Percentiles rank a stretch among this genome's conserved stretches.
phyloP scores from a whole-genome alignment of 2,888 invertebrate species.

The Drosophila parthenogenetica region DNA sequence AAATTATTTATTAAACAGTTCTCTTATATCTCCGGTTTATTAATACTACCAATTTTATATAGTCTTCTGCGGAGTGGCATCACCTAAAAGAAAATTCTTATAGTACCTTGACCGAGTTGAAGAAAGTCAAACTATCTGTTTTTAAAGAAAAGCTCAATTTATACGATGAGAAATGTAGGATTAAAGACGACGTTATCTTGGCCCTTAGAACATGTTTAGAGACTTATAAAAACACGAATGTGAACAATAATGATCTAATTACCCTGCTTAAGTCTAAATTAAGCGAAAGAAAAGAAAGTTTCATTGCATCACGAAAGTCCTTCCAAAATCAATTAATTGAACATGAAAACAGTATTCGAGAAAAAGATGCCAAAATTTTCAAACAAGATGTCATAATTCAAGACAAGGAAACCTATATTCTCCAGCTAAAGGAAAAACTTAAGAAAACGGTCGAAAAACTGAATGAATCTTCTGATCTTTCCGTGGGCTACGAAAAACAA shows the following conservation, averaged over 20 bases:
- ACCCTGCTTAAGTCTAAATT: constrained; percentile 29
- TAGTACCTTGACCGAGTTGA: constrained; percentile 28
- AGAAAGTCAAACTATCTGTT: constrained; percentile 34
- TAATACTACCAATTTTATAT: background rate
- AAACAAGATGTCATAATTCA: constrained; percentile 6
- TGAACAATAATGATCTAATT: constrained; percentile 26
- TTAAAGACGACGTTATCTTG: constrained; percentile 39
- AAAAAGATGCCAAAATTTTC: constrained; percentile 22
- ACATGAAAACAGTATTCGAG: constrained; percentile 8
- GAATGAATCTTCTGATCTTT: background rate
- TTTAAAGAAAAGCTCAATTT: constrained; percentile 42
- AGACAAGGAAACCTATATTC: constrained; percentile 13
- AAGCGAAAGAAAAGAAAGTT: constrained; percentile 22
- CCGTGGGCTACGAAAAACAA: background rate
- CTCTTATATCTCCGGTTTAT: too few species aligned
- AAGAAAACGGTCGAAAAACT: constrained; percentile 5
- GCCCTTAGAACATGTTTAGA: constrained; percentile 39
- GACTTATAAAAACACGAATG: constrained; percentile 32
- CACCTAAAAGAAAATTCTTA: constrained; percentile 22
- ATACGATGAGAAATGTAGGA: constrained; percentile 36
- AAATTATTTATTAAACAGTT: background rate
- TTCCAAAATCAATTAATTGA: background rate
- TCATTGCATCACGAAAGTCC: constrained; percentile 9
- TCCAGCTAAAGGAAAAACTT: constrained; percentile 11
- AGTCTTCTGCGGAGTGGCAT: constrained; percentile 36